Conservation (phyloP, 2,113 vertebrate genomes). For the Plecturocebus donacophilus region DNA sequence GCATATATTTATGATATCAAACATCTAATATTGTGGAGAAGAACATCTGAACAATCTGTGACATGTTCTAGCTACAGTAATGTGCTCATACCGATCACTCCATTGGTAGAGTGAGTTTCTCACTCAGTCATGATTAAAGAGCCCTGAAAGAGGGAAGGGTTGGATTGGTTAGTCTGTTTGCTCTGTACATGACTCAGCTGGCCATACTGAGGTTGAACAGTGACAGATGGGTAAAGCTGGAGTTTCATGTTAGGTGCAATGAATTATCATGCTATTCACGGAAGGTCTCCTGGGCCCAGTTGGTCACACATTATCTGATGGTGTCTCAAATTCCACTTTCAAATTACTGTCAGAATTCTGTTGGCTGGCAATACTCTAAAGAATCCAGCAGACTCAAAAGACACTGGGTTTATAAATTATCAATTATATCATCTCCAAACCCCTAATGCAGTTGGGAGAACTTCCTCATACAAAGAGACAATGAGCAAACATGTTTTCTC, state of each 20-base stretch:
- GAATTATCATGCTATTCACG: conserved; percentile 64
- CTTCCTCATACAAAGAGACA: conserved; percentile 39
- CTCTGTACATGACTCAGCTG: background rate
- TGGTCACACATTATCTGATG: conserved; percentile 69
- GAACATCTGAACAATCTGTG: background rate
- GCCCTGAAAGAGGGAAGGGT: background rate
- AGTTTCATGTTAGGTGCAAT: conserved; percentile 57
- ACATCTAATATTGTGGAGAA: too few relatives aligned
- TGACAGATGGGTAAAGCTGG: conserved; percentile 63
- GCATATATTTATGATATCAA: background rate
- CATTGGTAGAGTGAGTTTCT: background rate
- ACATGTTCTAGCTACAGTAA: too few relatives aligned
- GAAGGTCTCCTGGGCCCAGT: conserved; percentile 59
- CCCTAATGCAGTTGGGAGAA: conserved; percentile 2
- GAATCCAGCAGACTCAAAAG: conserved; percentile 52
- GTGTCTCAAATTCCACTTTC: conserved; percentile 69
- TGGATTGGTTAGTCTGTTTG: conserved; percentile 5
- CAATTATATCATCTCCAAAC: conserved; percentile 55
- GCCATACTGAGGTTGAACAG: conserved; percentile 54
- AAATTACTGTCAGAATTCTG: conserved; percentile 70
- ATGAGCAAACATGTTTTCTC: background rate
- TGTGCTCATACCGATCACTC: background rate
- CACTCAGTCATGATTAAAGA: too few relatives aligned
- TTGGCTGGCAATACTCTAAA: conserved; percentile 48
- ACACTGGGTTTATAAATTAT: background rate